Base-by-base conservation (phyloP, 2,888 invertebrate genomes). In the Busseola fusca region DNA sequence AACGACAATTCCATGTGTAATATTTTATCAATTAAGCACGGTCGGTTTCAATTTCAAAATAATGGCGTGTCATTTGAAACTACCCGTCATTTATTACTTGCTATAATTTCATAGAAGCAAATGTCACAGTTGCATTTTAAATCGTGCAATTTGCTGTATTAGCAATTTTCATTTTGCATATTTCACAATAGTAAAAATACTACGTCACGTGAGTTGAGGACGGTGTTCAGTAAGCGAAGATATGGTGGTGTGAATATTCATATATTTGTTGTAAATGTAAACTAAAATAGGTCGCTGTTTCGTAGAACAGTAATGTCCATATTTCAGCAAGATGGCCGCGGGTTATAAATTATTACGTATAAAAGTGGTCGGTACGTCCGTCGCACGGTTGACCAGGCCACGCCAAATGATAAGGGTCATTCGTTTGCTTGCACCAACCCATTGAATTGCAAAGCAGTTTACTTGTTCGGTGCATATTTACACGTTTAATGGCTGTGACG, bases 1-100 rank as follows among this genome's bases (percentile, higher is more conserved):
- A 90, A 93, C 89, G 89, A 91, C 88, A 88, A 88, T 90, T 89
- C 87, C 86, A 88, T 90, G 88, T 87, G 89, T 91, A 92, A 93
- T 95, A 94, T 93, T 93, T 95, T 93, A 94, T 93, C 91, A 93
- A 94, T 94, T 94, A 91, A 89, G 86, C 88, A 93, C 91, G 93
- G 92, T 92, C 85, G 90, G 92, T 91, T 93, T 92, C 90, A 89
- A 92, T 93, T 93, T 91, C 72, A 86, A 85, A 88, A 91, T 93
- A 91, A 91, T 86, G 82, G 83, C 86, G 89, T 87, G 88, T 88
- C 91, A 91, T 93, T 92, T 90, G 88, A 90, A 76, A 87, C 88
- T 87, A 90, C 88, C 91, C 90, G 86, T 88, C 90, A 92, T 92
- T 91, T 92, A 91, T 91, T 87, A 86, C 87, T 79, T 86, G 82